These are phyloP conservation scores for Amblyteles armatorius DNA, from an alignment of 2,888 invertebrate genomes.

Conservation along the genomic window DNA sequence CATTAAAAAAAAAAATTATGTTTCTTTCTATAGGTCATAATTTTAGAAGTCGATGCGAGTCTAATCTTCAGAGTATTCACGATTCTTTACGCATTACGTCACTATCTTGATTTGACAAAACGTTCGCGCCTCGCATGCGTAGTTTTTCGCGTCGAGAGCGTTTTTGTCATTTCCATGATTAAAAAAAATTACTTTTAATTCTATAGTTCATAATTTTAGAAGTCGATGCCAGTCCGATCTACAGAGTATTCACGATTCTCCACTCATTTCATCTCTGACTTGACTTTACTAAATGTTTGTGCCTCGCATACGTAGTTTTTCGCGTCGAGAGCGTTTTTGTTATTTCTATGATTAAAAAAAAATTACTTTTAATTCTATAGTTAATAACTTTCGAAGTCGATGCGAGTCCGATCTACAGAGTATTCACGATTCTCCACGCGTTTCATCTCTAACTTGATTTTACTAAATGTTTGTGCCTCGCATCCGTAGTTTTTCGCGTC, in stretches of 20 bases:
- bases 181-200: no score
- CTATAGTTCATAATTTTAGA: no score
- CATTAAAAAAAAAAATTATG: no score
- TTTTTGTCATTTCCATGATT: not conserved
- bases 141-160: not conserved
- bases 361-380: no score
- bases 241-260: constrained; percentile 36
- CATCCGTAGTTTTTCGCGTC: not conserved
- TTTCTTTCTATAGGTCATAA: no score
- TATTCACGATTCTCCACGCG: constrained; percentile 26
- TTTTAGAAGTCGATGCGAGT: no score
- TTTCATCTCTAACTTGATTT: not conserved
- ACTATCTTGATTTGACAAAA: constrained; percentile 17
- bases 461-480: not conserved
- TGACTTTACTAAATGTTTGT: constrained; percentile 4
- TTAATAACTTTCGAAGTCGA: no score
- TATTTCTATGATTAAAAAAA: no score
- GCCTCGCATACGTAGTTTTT: not conserved
- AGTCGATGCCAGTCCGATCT: not conserved
- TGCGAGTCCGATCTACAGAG: constrained; percentile 22
- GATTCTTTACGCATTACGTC: not conserved
- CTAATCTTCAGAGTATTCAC: constrained; percentile 37
- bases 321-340: no score
- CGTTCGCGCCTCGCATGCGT: not conserved
- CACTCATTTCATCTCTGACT: not conserved